Base-by-base conservation (phyloP, 2,797 vertebrate genomes). In the Schizopygopsis malacanthus region DNA sequence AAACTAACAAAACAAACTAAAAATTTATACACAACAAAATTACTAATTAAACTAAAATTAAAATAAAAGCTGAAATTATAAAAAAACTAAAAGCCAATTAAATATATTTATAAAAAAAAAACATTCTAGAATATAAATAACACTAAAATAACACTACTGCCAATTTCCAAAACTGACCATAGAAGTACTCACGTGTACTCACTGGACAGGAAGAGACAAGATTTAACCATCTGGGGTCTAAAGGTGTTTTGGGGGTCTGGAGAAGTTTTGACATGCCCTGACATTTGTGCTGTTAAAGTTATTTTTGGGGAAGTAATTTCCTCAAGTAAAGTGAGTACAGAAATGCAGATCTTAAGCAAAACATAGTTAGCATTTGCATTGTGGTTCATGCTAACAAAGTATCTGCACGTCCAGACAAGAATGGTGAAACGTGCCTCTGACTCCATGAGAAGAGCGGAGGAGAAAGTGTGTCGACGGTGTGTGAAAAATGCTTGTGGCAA, bases 401-500 rank as follows among this genome's bases (percentile, higher is more conserved):
- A 20, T 37, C 37, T 20, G 43, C 45, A 16, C 63, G n/a, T 61
- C 22, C 54, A 20, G 50, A 15, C 12, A 28, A 41, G 4, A 41
- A n/a, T 15, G 18, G 67, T 20, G 79, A 71, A 71, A 39, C 22
- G 65, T n/a, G 63, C 11, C 63, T 11, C 5, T 28, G 37, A 41
- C n/a, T 78, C 70, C 73, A 80, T 2, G 80, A 54, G 82, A 83
- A 90, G 81, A 81, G 82, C 73, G 78, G 89, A 85, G 81, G 83
- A 88, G 85, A 79, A 75, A 86, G 88, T 43, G 79, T 82, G 76
- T 52, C 79, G 63, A 79, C 65, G 54, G 71, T 25, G 87, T 90
- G 91, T 89, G 89, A 90, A 92, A 89, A 81, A 73, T 45, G 86
- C 88, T 91, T 37, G 47, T 88, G 90, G 92, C 93, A 93, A 94